These are phyloP conservation scores for Calonectris borealis DNA, from an alignment of 2,113 vertebrate genomes.

Conservation along the genomic window DNA sequence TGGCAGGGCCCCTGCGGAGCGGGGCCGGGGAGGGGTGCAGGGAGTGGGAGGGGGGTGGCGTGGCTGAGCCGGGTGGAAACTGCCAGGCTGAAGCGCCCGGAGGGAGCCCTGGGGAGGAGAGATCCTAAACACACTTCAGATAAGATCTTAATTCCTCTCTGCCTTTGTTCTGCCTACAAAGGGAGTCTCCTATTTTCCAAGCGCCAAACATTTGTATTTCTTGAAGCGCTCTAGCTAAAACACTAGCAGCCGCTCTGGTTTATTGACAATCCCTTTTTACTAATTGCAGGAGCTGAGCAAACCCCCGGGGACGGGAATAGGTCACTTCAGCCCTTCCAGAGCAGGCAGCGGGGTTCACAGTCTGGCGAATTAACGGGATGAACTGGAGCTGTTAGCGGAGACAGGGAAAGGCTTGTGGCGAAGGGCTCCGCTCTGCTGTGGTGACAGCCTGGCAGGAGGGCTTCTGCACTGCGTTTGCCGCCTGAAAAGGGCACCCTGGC, in stretches of 20 bases:
- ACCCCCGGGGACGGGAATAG: background rate
- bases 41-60: background rate
- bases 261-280: background rate
- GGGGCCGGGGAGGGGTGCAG: background rate
- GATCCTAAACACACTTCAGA: background rate
- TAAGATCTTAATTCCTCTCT: background rate
- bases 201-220: background rate
- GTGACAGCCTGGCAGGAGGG: background rate
- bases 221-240: background rate
- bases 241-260: background rate
- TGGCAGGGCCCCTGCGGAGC: background rate
- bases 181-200: background rate
- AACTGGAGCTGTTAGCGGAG: background rate
- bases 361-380: background rate
- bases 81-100: background rate
- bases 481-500: background rate
- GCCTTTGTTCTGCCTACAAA: conserved; percentile 31
- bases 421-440: background rate
- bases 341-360: background rate
- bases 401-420: background rate
- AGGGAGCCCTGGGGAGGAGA: background rate
- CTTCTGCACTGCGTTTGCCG: background rate
- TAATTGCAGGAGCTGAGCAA: background rate
- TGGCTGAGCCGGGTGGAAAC: background rate
- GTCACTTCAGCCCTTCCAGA: background rate